Evolutionary conservation across 2,797 vertebrate genomes (phyloP), one percentile per base, ranked within the genome.

Genomic region (Galaxias olidus): DNA sequence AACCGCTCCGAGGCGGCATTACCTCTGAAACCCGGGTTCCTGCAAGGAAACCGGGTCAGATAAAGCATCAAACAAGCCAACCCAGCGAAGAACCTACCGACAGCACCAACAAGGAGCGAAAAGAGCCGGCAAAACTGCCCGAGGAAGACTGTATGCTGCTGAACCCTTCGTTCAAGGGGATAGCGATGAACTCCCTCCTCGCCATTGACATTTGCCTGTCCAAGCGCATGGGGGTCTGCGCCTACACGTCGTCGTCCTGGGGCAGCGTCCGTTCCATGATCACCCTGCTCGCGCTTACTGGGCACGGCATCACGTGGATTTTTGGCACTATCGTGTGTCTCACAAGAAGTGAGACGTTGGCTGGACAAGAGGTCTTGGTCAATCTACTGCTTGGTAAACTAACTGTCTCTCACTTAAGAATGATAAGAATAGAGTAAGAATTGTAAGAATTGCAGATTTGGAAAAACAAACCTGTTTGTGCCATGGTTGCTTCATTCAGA

Each of bases 131-230:
- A 75, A 94, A 91, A 20, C 84, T 91, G 79, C 96, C 96, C 0
- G 96, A 98, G 66, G 96, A 98, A 70, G 96, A 98, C 89, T 98
- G 97, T 79, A 99, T 98, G 95, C 97, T 92, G 88, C 93, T 99
- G 57, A 98, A 99, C 89, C 97, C 96, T 8, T 97, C 96, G 9
- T 97, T 98, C 86, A 94, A 92, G 83, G 95, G 94, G 48, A 98
- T 99, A 7, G 97, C 96, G 42, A 93, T 95, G 81, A 98, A 91
- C 89, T 94, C 97, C 5, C 90, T 99, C 65, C 91, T 98, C 82
- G 96, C 97, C 89, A 96, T 98, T 10, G 97, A 99, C 70, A 97
- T 98, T 87, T 95, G 93, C 69, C 87, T 98, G 85, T 99, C 97
- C 85, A 98, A 98, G 87, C 87, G 96, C 65, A 91, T 98, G 84